Evolutionary conservation across 2,888 invertebrate genomes (phyloP).

Genomic region (Melanchra persicariae): DNA sequence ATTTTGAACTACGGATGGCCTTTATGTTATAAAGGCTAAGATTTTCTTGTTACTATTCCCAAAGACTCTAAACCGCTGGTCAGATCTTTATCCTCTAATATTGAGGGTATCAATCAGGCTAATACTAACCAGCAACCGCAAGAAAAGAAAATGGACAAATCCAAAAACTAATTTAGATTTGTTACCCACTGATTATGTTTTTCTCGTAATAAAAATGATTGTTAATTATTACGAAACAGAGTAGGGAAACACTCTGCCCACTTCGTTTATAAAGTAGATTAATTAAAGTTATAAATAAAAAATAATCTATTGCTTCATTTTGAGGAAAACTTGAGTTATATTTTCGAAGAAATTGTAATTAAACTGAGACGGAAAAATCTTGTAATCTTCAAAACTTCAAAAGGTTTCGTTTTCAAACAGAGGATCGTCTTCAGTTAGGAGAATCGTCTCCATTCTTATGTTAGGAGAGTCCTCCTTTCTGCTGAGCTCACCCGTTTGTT

Average conservation of each 20-base stretch:
- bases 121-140: background rate
- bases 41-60: slow-evolving; percentile 12
- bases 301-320: slow-evolving; percentile 2
- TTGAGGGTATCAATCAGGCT: background rate
- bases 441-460: background rate
- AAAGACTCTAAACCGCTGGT: background rate
- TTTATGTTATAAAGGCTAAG: background rate
- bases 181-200: background rate
- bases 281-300: slow-evolving; percentile 9
- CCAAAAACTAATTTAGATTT: slow-evolving; percentile 17
- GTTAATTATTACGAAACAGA: background rate
- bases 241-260: background rate
- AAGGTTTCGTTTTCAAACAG: background rate
- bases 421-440: background rate
- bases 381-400: background rate
- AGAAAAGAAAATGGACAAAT: slow-evolving; percentile 28
- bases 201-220: background rate
- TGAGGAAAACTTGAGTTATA: background rate
- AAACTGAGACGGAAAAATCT: background rate
- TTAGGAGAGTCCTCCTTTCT: background rate
- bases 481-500: background rate
- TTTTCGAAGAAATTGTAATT: slow-evolving; percentile 7
- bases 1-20: too few relatives aligned
- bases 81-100: background rate
- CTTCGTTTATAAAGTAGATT: background rate